Conservation (phyloP, 2,888 invertebrate genomes). For the Yponomeuta malinellus region DNA sequence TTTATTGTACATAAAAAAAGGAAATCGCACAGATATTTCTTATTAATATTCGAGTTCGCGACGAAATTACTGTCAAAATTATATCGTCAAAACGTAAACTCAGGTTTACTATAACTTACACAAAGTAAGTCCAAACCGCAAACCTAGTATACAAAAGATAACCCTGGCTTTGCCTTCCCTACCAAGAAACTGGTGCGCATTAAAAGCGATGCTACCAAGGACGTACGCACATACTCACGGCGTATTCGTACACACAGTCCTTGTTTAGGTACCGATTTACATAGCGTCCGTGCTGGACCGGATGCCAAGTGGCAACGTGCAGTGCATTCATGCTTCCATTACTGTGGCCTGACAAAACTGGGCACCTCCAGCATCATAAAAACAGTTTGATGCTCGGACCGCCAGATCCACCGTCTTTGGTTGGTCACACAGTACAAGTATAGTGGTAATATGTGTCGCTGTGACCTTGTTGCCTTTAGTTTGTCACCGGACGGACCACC, state of each 20-base stretch:
- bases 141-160: too few species aligned
- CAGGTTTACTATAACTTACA: too few species aligned
- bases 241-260: slow-evolving; percentile 36
- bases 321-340: slow-evolving; percentile 29
- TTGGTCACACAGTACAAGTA: not conserved
- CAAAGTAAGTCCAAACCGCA: not conserved
- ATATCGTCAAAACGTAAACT: too few species aligned
- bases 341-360: slow-evolving; percentile 9
- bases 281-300: slow-evolving; percentile 51
- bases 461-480: slow-evolving; percentile 8
- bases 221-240: slow-evolving; percentile 25
- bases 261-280: slow-evolving; percentile 52
- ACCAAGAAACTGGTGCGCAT: not conserved
- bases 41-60: too few species aligned
- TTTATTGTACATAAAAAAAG: too few species aligned
- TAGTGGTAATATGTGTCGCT: slow-evolving; percentile 8
- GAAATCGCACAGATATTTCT: too few species aligned
- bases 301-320: slow-evolving; percentile 51
- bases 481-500: slow-evolving; percentile 9
- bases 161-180: not conserved
- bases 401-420: not conserved
- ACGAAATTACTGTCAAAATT: too few species aligned
- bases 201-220: slow-evolving; percentile 32
- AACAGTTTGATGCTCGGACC: not conserved
- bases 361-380: not conserved